Conservation (phyloP, 2,113 vertebrate species). For the Pongo abelii region DNA sequence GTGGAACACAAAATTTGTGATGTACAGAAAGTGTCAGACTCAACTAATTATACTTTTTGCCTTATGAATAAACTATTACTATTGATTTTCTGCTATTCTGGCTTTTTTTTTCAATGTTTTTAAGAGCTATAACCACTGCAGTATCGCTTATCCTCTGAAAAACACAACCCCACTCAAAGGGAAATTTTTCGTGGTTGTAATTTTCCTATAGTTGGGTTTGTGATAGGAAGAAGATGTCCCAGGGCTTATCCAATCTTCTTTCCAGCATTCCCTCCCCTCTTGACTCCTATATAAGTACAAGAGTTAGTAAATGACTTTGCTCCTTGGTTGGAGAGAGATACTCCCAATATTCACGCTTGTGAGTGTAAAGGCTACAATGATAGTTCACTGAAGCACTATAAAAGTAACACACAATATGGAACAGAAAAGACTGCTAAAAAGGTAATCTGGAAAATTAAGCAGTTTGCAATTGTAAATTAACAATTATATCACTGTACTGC, state of each 20-base stretch:
- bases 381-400: background rate
- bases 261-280: accelerated
- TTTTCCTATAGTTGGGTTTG: background rate
- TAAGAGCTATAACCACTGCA: background rate
- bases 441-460: background rate
- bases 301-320: background rate
- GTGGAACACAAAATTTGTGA: slow-evolving; percentile 57
- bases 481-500: background rate
- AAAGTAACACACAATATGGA: background rate
- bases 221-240: background rate
- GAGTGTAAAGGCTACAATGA: background rate
- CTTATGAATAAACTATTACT: slow-evolving; percentile 70
- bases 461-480: background rate
- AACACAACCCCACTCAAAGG: background rate
- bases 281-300: background rate
- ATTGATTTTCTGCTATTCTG: slow-evolving; percentile 47
- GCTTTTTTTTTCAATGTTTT: background rate
- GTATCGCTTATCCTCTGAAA: background rate
- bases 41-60: slow-evolving; percentile 75
- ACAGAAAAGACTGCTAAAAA: background rate
- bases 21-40: slow-evolving; percentile 73
- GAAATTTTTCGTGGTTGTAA: background rate
- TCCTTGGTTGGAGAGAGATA: background rate
- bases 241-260: background rate
- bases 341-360: background rate